Evolutionary conservation across 2,113 vertebrate species (phyloP).

Genomic region (Thunnus thynnus): DNA sequence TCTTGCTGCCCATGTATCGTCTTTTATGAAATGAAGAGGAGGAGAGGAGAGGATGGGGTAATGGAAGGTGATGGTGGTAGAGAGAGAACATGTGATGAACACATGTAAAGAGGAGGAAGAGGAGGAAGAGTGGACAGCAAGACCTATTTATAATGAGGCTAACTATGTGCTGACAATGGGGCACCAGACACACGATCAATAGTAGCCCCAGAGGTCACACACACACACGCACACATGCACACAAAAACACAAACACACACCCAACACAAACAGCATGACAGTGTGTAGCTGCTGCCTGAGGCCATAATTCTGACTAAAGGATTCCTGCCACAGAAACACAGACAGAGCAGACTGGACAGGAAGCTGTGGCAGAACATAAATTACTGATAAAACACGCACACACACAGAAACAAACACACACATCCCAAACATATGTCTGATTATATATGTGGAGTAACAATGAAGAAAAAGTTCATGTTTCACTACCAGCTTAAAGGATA

Average conservation of each 20-base stretch:
- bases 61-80: slow-evolving; percentile 4
- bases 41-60: slow-evolving; percentile 2
- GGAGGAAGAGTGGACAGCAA: slow-evolving; percentile 34
- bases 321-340: slow-evolving; percentile 62
- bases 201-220: slow-evolving; percentile 51
- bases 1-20: slow-evolving; percentile 1
- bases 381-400: slow-evolving; percentile 29
- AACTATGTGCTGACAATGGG: slow-evolving; percentile 70
- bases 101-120: slow-evolving; percentile 27
- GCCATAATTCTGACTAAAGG: slow-evolving; percentile 68
- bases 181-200: slow-evolving; percentile 76
- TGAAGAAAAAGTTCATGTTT: not conserved
- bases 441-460: not conserved
- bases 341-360: slow-evolving; percentile 47
- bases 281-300: slow-evolving; percentile 47
- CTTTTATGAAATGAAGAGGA: slow-evolving; percentile 9
- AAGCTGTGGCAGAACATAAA: slow-evolving; percentile 61
- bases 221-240: slow-evolving; percentile 19
- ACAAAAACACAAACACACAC: slow-evolving; percentile 14
- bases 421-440: not conserved
- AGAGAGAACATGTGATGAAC: slow-evolving; percentile 46
- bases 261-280: slow-evolving; percentile 12
- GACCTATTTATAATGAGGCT: slow-evolving; percentile 73
- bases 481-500: no score
- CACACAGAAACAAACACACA: not conserved